phyloP scores from a whole-genome alignment of 2,888 invertebrate genomes.

The Polydrusus pterygomalis region DNA sequence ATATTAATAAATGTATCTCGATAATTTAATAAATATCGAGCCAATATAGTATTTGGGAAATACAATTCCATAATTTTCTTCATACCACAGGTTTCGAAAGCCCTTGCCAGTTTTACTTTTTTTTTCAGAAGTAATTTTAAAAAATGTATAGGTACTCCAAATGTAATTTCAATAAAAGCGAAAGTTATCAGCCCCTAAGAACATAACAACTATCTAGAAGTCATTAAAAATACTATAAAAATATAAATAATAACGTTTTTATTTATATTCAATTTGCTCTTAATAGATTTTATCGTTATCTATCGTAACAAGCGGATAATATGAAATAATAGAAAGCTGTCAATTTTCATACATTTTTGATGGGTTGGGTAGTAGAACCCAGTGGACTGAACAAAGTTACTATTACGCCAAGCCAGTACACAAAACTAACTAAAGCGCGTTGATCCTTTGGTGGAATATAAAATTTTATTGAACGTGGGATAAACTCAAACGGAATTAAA shows the following conservation, averaged over 20 bases:
- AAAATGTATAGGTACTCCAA: no score
- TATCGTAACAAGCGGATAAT: constrained; percentile 3
- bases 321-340: constrained; percentile 14
- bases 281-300: background rate
- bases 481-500: background rate
- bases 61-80: no score
- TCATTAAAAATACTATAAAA: background rate
- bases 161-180: no score
- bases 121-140: no score
- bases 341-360: constrained; percentile 19
- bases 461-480: background rate
- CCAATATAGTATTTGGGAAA: no score
- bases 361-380: constrained; percentile 4
- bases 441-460: constrained; percentile 9
- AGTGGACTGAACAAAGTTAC: constrained; percentile 15
- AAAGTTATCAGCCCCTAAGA: background rate
- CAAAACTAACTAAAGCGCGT: constrained; percentile 6
- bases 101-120: no score
- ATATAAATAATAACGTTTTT: constrained; percentile 4
- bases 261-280: background rate
- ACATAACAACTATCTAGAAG: background rate
- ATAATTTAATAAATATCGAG: no score
- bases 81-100: no score
- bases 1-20: no score
- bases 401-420: constrained; percentile 21